These are phyloP conservation scores for Rugalucina vietnamica DNA, from an alignment of 2,888 invertebrate genomes.

Conservation along the genomic window DNA sequence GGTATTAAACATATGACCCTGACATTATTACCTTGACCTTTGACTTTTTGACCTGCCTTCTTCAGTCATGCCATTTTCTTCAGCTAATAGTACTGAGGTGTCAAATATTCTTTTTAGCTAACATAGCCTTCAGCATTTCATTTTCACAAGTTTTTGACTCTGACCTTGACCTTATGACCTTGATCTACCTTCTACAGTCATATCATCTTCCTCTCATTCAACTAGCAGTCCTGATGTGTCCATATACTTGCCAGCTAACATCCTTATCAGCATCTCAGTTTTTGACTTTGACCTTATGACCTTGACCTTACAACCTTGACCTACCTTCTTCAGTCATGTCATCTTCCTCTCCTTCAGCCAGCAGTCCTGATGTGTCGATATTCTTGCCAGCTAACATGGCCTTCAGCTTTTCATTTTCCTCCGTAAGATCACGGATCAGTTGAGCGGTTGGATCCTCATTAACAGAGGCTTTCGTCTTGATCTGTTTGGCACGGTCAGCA, in stretches of 20 bases:
- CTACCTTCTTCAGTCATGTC: constrained; percentile 80
- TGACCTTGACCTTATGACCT: too few species aligned
- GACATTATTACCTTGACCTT: neutral
- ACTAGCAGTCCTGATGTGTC: constrained; percentile 66
- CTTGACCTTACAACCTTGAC: neutral
- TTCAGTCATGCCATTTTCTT: constrained; percentile 76
- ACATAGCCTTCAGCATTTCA: constrained; percentile 84
- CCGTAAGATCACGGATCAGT: constrained; percentile 86
- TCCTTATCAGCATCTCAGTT: constrained; percentile 84
- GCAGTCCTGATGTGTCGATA: constrained; percentile 68
- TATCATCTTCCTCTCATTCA: constrained; percentile 71
- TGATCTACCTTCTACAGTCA: constrained; percentile 78
- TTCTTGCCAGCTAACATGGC: constrained; percentile 84
- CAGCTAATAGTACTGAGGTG: constrained; percentile 64
- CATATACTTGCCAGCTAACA: constrained; percentile 83
- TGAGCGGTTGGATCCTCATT: constrained; percentile 87
- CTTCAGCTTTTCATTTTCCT: constrained; percentile 86
- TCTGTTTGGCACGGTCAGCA: constrained; percentile 86
- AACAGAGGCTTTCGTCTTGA: constrained; percentile 85
- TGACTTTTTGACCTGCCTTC: constrained; percentile 68
- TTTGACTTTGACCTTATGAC: neutral
- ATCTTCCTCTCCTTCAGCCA: constrained; percentile 66
- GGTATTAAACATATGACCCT: too few species aligned
- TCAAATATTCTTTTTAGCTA: constrained; percentile 83
- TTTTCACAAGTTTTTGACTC: too few species aligned